Percentiles rank a stretch among this genome's conserved stretches.
Evolutionary conservation across 2,797 vertebrate genomes (phyloP).

Genomic region (Merluccius polli): DNA sequence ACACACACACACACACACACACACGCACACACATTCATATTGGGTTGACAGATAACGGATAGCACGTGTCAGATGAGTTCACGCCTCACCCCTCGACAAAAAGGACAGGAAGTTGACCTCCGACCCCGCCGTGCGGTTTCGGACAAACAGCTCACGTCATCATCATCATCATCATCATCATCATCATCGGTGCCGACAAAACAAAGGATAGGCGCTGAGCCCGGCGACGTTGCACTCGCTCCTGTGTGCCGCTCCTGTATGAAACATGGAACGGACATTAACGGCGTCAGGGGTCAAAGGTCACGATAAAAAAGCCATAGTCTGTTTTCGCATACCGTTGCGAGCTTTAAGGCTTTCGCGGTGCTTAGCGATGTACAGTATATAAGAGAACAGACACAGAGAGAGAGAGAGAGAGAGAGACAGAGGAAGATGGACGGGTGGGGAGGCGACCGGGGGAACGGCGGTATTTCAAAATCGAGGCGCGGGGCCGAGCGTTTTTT

Average conservation of each 20-base stretch:
- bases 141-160: constrained; percentile 39
- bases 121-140: constrained; percentile 36
- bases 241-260: too few species aligned
- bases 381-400: too few species aligned
- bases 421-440: not conserved
- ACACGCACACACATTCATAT: constrained; percentile 3
- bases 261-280: too few species aligned
- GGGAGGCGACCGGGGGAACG: too few species aligned
- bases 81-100: constrained; percentile 7
- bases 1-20: constrained; percentile 5
- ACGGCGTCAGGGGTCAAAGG: too few species aligned
- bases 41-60: constrained; percentile 32
- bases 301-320: too few species aligned
- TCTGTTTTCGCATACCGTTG: too few species aligned
- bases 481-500: too few species aligned
- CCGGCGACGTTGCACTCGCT: too few species aligned
- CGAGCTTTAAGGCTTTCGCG: too few species aligned
- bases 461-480: too few species aligned
- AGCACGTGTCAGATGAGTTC: constrained; percentile 8
- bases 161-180: not conserved
- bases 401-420: not conserved
- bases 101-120: constrained; percentile 23
- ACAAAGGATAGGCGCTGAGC: constrained; percentile 40
- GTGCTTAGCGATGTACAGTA: too few species aligned
- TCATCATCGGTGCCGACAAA: constrained; percentile 21